These are phyloP conservation scores for Numida meleagris DNA, from an alignment of 2,113 vertebrate genomes.

Conservation along the genomic window DNA sequence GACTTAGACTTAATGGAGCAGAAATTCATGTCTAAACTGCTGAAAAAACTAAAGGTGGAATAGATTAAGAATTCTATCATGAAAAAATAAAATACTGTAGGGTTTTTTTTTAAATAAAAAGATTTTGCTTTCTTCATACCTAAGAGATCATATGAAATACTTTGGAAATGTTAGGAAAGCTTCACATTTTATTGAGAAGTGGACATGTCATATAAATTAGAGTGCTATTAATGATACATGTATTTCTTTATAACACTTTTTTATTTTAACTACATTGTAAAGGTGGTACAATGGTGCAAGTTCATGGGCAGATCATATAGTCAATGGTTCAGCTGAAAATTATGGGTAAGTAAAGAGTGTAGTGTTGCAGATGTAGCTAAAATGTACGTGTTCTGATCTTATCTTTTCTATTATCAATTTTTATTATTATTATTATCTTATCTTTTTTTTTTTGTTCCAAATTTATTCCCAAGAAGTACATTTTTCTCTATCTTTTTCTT, in stretches of 20 bases:
- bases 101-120: not conserved
- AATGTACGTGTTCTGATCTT: constrained; percentile 8
- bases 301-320: constrained; percentile 81
- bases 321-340: constrained; percentile 79
- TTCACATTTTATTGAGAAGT: not conserved
- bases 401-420: not conserved
- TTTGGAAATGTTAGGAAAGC: not conserved
- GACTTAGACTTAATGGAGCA: not conserved
- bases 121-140: not conserved
- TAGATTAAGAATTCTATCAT: not conserved
- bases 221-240: not conserved
- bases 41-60: not conserved
- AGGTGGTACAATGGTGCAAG: constrained; percentile 82
- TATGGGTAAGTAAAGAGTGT: constrained; percentile 76
- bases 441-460: no score
- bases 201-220: not conserved
- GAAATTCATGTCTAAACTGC: not conserved
- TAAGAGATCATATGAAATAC: not conserved
- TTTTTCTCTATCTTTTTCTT: not conserved
- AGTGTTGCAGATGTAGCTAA: constrained; percentile 28
- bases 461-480: not conserved
- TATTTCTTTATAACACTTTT: constrained; percentile 61
- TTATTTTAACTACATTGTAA: constrained; percentile 76
- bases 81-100: not conserved
- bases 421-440: no score